phyloP scores from a whole-genome alignment of 2,888 invertebrate species.

The Pristionchus exspectatus region DNA sequence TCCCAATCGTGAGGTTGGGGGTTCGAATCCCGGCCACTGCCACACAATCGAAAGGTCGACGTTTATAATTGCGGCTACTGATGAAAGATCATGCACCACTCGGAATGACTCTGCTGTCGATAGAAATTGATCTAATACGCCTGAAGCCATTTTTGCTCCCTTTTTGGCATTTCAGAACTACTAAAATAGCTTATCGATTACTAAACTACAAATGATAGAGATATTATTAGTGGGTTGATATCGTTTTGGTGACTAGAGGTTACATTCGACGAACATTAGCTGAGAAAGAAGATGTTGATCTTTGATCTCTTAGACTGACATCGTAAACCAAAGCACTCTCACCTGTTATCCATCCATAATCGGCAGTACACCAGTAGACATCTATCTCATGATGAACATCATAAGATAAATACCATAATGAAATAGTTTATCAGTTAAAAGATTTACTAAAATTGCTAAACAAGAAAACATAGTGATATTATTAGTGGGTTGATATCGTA shows the following conservation, averaged over 20 bases:
- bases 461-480: background rate
- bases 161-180: background rate
- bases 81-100: slow-evolving; percentile 53
- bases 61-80: background rate
- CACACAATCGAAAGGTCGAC: background rate
- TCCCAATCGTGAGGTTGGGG: background rate
- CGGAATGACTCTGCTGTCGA: slow-evolving; percentile 47
- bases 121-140: background rate
- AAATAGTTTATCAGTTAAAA: background rate
- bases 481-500: background rate
- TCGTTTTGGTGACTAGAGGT: slow-evolving; percentile 26
- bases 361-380: slow-evolving; percentile 91
- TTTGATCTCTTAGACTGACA: slow-evolving; percentile 45
- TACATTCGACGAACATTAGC: slow-evolving; percentile 3
- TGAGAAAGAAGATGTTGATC: background rate
- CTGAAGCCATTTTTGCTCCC: slow-evolving; percentile 14
- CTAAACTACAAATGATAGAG: background rate
- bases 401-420: no score
- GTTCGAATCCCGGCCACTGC: background rate
- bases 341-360: slow-evolving; percentile 89
- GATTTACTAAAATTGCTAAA: no score
- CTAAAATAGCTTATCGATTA: background rate
- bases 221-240: background rate
- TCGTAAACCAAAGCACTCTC: slow-evolving; percentile 78
- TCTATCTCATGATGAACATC: slow-evolving; percentile 79